Evolutionary conservation across 2,888 invertebrate species (phyloP).

Genomic region (Pristionchus arcanus): DNA sequence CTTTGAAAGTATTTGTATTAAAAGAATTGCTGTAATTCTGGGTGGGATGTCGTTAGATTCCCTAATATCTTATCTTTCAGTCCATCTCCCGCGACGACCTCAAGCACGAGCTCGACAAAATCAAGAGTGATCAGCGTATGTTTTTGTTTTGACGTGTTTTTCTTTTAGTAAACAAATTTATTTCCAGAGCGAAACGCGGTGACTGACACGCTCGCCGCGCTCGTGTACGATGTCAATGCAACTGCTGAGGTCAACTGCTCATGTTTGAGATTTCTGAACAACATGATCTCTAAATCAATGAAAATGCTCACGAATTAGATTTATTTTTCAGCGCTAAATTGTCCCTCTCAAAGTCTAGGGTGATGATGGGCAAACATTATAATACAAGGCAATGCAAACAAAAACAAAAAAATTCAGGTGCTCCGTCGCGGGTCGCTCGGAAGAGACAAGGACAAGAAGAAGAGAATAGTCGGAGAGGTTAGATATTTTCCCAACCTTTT

Average conservation of each 20-base stretch:
- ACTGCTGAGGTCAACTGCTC: slow-evolving; percentile 73
- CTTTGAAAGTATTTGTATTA: not conserved
- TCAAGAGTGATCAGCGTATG: slow-evolving; percentile 74
- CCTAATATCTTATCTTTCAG: not conserved
- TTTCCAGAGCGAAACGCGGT: slow-evolving; percentile 76
- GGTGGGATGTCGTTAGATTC: no score
- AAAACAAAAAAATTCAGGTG: slow-evolving; percentile 13
- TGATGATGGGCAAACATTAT: no score
- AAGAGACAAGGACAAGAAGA: slow-evolving; percentile 68
- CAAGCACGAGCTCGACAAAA: slow-evolving; percentile 71
- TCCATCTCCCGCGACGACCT: slow-evolving; percentile 76
- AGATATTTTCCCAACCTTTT: not conserved
- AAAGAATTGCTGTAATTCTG: no score
- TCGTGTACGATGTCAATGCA: slow-evolving; percentile 79
- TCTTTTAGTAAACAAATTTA: not conserved
- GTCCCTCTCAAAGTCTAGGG: no score
- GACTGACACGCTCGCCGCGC: slow-evolving; percentile 77
- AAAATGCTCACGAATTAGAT: no score
- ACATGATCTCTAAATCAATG: not conserved
- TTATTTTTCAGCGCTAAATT: no score
- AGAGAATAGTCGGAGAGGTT: slow-evolving; percentile 60
- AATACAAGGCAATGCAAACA: no score
- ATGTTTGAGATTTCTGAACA: not conserved
- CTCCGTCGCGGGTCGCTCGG: slow-evolving; percentile 66
- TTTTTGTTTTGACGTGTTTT: not conserved